Conservation (phyloP, 2,113 vertebrate species). For the Australoheros scitulus region DNA sequence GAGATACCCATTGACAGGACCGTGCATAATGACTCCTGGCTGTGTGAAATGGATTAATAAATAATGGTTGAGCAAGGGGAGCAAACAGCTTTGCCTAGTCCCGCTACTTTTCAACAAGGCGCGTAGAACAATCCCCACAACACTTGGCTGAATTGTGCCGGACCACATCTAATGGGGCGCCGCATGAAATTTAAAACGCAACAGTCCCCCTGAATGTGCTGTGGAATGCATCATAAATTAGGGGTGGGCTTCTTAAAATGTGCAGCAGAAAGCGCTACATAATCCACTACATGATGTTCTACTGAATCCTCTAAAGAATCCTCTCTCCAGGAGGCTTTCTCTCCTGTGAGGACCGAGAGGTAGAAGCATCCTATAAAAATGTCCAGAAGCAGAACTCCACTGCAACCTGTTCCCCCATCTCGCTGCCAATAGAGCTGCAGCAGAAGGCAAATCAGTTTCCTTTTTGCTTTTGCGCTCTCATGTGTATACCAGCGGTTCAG, state of each 20-base stretch:
- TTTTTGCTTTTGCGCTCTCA: slow-evolving; percentile 34
- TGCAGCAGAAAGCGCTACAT: slow-evolving; percentile 43
- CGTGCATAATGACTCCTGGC: slow-evolving; percentile 81
- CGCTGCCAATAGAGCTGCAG: slow-evolving; percentile 31
- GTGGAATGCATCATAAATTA: slow-evolving; percentile 52
- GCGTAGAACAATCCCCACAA: slow-evolving; percentile 59
- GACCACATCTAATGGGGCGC: slow-evolving; percentile 54
- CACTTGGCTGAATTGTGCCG: slow-evolving; percentile 43
- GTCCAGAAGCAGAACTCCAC: slow-evolving; percentile 41
- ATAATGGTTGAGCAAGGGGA: slow-evolving; percentile 72
- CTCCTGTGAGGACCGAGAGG: slow-evolving; percentile 25
- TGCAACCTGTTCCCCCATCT: slow-evolving; percentile 35
- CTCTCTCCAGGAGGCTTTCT: slow-evolving; percentile 18
- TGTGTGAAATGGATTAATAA: slow-evolving; percentile 82
- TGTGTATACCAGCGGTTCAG: slow-evolving; percentile 22
- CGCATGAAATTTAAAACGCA: slow-evolving; percentile 55
- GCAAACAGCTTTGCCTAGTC: slow-evolving; percentile 67
- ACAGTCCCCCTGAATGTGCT: slow-evolving; percentile 27
- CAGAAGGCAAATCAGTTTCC: slow-evolving; percentile 55
- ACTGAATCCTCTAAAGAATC: slow-evolving; percentile 38
- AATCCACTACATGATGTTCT: slow-evolving; percentile 56
- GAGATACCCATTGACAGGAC: slow-evolving; percentile 81
- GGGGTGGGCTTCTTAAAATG: slow-evolving; percentile 51
- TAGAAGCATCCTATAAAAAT: slow-evolving; percentile 49
- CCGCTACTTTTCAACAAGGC: slow-evolving; percentile 56